Evolutionary conservation across 2,888 invertebrate genomes (phyloP).

Genomic region (Idaea dimidiata): DNA sequence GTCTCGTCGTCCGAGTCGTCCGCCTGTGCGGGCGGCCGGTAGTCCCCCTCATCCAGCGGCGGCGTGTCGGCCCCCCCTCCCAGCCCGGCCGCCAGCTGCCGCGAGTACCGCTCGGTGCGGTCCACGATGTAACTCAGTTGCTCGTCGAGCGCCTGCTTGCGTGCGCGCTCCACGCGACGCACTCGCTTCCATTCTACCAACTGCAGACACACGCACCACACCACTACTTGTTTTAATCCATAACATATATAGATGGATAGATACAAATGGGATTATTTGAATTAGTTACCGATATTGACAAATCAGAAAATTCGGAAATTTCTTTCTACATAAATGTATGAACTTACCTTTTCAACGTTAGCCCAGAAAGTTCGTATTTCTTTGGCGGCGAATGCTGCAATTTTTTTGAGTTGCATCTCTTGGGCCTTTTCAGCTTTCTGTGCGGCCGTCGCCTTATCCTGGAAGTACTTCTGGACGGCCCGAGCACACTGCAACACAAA

Average conservation of each 20-base stretch:
- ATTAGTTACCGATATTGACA: no score
- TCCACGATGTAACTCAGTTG: constrained; percentile 99
- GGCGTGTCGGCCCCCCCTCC: constrained; percentile 41
- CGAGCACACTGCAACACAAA: constrained; percentile 84
- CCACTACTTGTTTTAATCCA: no score
- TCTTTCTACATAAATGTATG: no score
- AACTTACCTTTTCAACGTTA: constrained; percentile 97
- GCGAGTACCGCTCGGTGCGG: constrained; percentile 98
- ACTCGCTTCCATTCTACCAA: constrained; percentile 96
- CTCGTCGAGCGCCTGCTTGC: constrained; percentile 96
- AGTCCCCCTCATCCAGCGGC: constrained; percentile 93
- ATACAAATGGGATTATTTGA: no score
- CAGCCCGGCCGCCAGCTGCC: constrained; percentile 93
- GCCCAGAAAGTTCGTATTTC: constrained; percentile 97
- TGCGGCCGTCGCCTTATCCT: constrained; percentile 93
- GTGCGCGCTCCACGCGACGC: constrained; percentile 94
- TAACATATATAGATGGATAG: no score
- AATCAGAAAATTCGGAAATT: no score
- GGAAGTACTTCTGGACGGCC: constrained; percentile 95
- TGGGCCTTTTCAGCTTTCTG: constrained; percentile 96
- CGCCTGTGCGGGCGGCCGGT: constrained; percentile 83
- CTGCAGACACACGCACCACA: constrained; percentile 54
- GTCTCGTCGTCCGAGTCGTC: constrained; percentile 86
- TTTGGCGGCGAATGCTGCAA: constrained; percentile 94
- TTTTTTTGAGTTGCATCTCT: constrained; percentile 90